Evolutionary conservation across 2,888 invertebrate genomes (phyloP).

Genomic region (Hydroisotoma schaefferi): DNA sequence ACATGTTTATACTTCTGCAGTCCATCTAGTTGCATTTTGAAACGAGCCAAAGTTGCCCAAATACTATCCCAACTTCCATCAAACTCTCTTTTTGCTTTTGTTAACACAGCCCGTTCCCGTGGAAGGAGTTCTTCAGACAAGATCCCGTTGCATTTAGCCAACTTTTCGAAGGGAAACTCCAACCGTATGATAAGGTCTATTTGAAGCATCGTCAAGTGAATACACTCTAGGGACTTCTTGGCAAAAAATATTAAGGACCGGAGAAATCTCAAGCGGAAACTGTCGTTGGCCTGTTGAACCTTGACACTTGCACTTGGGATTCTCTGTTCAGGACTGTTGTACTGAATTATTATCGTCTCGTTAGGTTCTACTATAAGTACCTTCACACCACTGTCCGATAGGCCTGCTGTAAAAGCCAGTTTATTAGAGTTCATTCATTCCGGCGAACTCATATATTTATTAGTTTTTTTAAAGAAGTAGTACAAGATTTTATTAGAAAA

Average conservation of each 20-base stretch:
- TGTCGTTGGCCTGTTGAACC: conserved; percentile 19
- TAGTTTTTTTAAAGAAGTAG: no score
- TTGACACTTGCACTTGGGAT: conserved; percentile 13
- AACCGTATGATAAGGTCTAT: conserved; percentile 13
- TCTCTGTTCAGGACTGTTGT: conserved; percentile 21
- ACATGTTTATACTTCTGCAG: conserved; percentile 14
- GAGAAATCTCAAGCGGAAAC: conserved; percentile 27
- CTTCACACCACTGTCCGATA: neutral
- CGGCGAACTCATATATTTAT: no score
- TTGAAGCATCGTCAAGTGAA: conserved; percentile 15
- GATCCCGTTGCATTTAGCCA: conserved; percentile 18
- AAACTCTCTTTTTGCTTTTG: conserved; percentile 27
- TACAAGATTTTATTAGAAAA: neutral
- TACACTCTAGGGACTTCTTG: conserved; percentile 1
- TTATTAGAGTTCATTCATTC: no score
- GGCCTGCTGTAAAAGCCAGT: no score
- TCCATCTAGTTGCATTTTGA: conserved; percentile 17
- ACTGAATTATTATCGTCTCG: conserved; percentile 18
- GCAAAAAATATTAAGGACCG: conserved; percentile 28
- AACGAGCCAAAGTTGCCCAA: conserved; percentile 13
- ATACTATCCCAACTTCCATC: conserved; percentile 15
- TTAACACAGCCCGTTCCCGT: conserved; percentile 14
- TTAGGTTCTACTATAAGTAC: conserved; percentile 7
- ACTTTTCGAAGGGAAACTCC: conserved; percentile 17
- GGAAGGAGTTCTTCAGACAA: conserved; percentile 9